phyloP scores from a whole-genome alignment of 2,113 vertebrate genomes.

The Haemorhous mexicanus region DNA sequence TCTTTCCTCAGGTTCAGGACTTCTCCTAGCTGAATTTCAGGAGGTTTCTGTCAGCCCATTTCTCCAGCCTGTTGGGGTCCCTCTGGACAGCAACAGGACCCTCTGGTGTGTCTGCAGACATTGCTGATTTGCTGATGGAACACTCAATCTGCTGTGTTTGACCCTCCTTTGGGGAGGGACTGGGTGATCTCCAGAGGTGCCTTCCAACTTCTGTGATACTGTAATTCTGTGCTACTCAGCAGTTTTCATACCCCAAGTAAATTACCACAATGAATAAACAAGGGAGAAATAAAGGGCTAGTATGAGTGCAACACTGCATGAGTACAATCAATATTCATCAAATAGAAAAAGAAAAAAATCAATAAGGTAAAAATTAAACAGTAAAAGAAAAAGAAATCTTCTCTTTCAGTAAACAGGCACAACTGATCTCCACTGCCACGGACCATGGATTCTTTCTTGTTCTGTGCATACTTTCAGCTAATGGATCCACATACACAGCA shows the following conservation, averaged over 20 bases:
- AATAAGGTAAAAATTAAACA: constrained; percentile 53
- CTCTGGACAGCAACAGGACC: background rate
- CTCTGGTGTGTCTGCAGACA: background rate
- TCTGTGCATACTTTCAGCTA: background rate
- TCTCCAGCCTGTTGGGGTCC: background rate
- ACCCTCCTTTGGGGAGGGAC: background rate
- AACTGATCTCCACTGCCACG: background rate
- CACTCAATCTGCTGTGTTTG: background rate
- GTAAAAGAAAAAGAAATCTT: constrained; percentile 40
- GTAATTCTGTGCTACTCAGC: constrained; percentile 24
- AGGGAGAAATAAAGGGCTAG: constrained; percentile 24
- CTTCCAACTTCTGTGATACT: background rate
- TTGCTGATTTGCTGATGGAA: background rate
- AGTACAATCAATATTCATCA: constrained; percentile 55
- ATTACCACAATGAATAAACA: constrained; percentile 37
- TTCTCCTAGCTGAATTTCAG: background rate
- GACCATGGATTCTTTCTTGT: background rate
- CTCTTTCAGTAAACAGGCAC: background rate
- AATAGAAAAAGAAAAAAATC: constrained; percentile 59
- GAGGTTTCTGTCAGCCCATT: background rate
- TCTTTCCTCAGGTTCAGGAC: background rate
- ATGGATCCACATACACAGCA: background rate
- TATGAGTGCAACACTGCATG: background rate
- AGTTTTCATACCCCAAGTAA: background rate
- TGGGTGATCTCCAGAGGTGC: background rate